A percentile compares a stretch with the other conserved stretches of the same genome.
These are phyloP conservation scores for Sipha maydis DNA, from an alignment of 2,888 invertebrate species.

Conservation along the genomic window DNA sequence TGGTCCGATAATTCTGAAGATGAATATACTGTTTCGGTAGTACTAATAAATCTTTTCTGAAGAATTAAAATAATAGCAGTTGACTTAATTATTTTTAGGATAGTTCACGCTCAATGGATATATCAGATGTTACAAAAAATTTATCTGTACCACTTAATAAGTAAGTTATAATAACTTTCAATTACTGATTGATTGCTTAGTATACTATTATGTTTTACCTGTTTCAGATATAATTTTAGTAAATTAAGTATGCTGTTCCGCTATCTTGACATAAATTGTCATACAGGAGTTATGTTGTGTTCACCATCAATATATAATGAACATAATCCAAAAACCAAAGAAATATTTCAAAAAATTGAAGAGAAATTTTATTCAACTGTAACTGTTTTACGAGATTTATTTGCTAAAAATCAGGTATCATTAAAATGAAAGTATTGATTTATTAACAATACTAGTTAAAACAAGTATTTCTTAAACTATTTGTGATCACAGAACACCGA, in stretches of 20 bases:
- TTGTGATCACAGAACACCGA: too few relatives aligned
- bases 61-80: neutral
- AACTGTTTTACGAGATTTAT: conserved; percentile 16
- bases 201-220: neutral
- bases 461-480: too few relatives aligned
- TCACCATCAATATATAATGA: conserved; percentile 31
- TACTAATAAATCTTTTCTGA: neutral
- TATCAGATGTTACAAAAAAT: conserved; percentile 36
- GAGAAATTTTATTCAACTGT: conserved; percentile 46
- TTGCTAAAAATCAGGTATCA: conserved; percentile 36
- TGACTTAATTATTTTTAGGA: conserved; percentile 23
- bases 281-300: conserved; percentile 59
- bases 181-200: neutral
- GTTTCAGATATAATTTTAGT: conserved; percentile 55
- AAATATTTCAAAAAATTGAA: conserved; percentile 26
- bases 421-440: neutral
- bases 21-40: conserved; percentile 47
- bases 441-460: neutral
- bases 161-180: neutral
- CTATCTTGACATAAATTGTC: conserved; percentile 58
- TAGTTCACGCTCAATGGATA: conserved; percentile 50
- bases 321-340: conserved; percentile 18
- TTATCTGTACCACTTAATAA: conserved; percentile 16
- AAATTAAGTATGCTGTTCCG: conserved; percentile 61
- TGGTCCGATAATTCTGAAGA: conserved; percentile 60